Percentiles rank a stretch among this genome's conserved stretches.
Conservation (phyloP, 2,113 vertebrate genomes). For the Vicugna pacos region DNA sequence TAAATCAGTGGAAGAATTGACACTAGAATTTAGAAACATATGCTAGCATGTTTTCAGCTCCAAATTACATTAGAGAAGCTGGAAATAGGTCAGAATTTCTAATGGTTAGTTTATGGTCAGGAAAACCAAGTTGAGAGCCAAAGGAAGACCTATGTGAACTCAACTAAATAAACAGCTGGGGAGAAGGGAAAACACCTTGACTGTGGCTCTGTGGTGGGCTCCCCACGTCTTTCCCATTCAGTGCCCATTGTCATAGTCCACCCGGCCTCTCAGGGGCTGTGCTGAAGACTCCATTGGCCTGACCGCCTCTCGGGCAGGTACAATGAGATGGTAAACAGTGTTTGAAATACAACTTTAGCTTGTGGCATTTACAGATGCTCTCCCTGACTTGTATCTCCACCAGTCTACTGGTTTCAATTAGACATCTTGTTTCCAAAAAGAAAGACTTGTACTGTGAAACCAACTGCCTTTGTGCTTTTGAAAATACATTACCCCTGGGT, state of each 20-base stretch:
- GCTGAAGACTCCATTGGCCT: neutral
- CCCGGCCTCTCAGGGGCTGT: neutral
- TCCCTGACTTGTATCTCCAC: neutral
- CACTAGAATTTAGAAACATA: neutral
- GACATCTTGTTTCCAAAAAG: neutral
- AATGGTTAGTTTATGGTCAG: neutral
- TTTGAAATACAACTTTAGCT: neutral
- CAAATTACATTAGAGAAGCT: neutral
- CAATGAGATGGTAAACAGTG: neutral
- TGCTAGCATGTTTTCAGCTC: neutral
- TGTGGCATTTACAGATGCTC: neutral
- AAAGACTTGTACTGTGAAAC: neutral
- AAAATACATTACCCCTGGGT: no score
- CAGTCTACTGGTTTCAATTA: rapidly evolving
- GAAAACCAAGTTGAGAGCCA: neutral
- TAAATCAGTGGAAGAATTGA: neutral
- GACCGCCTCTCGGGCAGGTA: neutral
- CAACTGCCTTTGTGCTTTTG: neutral
- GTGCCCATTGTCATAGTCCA: neutral
- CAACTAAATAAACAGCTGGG: neutral
- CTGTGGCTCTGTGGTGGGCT: neutral
- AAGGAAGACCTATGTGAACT: neutral
- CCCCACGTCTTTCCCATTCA: neutral
- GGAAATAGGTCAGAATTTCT: constrained; percentile 1
- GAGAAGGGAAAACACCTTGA: neutral